Evolutionary conservation across 2,113 vertebrate species (phyloP), one percentile per base, ranked within the genome.

Genomic region (Poecilia latipinna): DNA sequence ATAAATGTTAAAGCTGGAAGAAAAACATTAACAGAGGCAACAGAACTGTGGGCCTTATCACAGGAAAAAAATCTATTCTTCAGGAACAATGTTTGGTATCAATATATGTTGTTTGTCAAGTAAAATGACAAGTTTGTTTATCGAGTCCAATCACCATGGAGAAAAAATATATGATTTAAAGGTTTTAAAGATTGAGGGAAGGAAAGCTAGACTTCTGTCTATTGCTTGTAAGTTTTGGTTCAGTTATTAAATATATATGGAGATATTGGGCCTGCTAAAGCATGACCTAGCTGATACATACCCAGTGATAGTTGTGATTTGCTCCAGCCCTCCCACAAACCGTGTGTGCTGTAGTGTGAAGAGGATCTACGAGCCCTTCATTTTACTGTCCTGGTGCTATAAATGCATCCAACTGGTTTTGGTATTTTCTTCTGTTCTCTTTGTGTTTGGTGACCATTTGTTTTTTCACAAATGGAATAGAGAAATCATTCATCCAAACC

Each of bases 21-120:
- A 51, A 70, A 69, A 85, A 77, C 4, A 65, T 57, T n/a, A 70
- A 39, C 39, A 65, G 6, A 64, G 6, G 48, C 42, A 48, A 10
- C 32, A 66, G 29, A 74, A 69, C 32, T 68, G 57, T 33, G 48
- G 61, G 22, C 63, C 13, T 61, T 70, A 74, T 83, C 80, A n/a
- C 13, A 66, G 51, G 61, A 42, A 67, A 51, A 71, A 64, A 74
- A 76, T 82, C 76, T 28, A 29, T 74, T 79, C 42, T 74, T 67
- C 33, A 65, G 24, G 67, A 35, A 26, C 26, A 48, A 42, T 82
- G 69, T 78, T 82, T 83, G 60, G 33, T 28, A 42, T 82, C 35
- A 78, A 78, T 48, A 71, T 54, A 4, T 76, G 65, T 65, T 76
- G 71, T 82, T 83, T 77, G 82, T 73, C 57, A 72, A 82, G 73